Base-by-base conservation (phyloP, 2,888 invertebrate species). In the Azorinus chamasolen region DNA sequence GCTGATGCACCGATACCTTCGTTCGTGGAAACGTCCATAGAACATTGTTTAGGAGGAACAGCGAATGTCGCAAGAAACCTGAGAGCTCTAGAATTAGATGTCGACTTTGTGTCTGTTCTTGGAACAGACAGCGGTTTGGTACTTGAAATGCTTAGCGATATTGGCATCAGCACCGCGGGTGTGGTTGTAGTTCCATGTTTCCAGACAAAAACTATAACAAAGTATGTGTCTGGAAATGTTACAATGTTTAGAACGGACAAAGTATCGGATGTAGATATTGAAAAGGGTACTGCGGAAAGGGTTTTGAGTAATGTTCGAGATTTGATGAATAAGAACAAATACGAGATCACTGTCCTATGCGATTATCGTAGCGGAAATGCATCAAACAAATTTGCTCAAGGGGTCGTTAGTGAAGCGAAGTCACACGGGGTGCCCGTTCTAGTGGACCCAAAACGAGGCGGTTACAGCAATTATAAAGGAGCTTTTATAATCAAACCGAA, bases 361-460 rank as follows among this genome's bases (percentile, higher is more conserved):
- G 73, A 73, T 20, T 73, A 66, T 24, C 18, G 62, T 24, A 45
- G 43, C 18, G 65, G 73, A 20, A 48, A 66, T 27, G 20, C 66
- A n/a, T 53, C 66, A n/a, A 32, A 48, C 1, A 12, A 37, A 6
- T 41, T 57, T 22, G 39, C 54, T 0, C 46, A 58, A 12, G 14
- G 10, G 1, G 24, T 65, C 12, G 66, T 73, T n/a, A 25, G 32
- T 12, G 6, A 37, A 2, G 48, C 55, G 1, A 54, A 12, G 5
- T 14, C 32, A 22, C 54, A 43, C 4, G 32, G n/a, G 3, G 32
- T 73, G 1, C 55, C 62, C 1, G 58, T 54, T 1, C 27, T 73
- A 24, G 73, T 66, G n/a, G 73, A 73, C 39, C 73, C 73, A 24
- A 73, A 73, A 41, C 37, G 37, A 32, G 73, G 73, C 2, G 41